Conservation (phyloP, 2,888 invertebrate species). For the Agonum fuliginosum region DNA sequence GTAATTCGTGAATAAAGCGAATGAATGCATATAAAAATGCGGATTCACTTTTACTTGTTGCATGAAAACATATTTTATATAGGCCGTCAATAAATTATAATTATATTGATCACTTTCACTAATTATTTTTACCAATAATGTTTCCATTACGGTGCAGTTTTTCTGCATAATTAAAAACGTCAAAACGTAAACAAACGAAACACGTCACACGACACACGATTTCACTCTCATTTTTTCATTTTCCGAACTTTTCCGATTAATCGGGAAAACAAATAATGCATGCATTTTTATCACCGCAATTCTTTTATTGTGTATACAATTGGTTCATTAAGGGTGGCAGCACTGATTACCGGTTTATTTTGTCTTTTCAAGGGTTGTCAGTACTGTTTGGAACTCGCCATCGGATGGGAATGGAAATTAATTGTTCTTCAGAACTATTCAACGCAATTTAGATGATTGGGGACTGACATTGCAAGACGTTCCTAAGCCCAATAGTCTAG, state of each 20-base stretch:
- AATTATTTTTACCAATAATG: slow-evolving; percentile 60
- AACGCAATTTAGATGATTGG: slow-evolving; percentile 36
- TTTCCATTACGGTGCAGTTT: slow-evolving; percentile 53
- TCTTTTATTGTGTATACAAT: slow-evolving; percentile 36
- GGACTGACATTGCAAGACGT: slow-evolving; percentile 19
- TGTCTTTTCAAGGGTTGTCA: neutral
- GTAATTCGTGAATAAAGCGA: no score
- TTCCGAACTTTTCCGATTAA: slow-evolving; percentile 34
- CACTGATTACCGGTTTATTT: slow-evolving; percentile 7
- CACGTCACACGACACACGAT: slow-evolving; percentile 34
- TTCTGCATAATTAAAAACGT: slow-evolving; percentile 58
- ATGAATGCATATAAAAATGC: slow-evolving; percentile 30
- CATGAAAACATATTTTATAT: slow-evolving; percentile 56
- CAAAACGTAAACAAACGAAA: slow-evolving; percentile 51
- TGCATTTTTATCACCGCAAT: slow-evolving; percentile 41
- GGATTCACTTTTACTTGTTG: slow-evolving; percentile 55
- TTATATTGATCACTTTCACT: slow-evolving; percentile 59
- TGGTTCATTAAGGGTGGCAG: slow-evolving; percentile 25
- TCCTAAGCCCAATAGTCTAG: no score
- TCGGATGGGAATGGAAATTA: slow-evolving; percentile 34
- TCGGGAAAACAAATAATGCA: slow-evolving; percentile 31
- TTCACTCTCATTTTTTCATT: slow-evolving; percentile 42
- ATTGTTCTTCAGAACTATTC: slow-evolving; percentile 5
- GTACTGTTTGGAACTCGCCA: neutral
- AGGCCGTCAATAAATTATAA: slow-evolving; percentile 56